phyloP scores from a whole-genome alignment of 2,888 invertebrate species.

The Seira musarum region DNA sequence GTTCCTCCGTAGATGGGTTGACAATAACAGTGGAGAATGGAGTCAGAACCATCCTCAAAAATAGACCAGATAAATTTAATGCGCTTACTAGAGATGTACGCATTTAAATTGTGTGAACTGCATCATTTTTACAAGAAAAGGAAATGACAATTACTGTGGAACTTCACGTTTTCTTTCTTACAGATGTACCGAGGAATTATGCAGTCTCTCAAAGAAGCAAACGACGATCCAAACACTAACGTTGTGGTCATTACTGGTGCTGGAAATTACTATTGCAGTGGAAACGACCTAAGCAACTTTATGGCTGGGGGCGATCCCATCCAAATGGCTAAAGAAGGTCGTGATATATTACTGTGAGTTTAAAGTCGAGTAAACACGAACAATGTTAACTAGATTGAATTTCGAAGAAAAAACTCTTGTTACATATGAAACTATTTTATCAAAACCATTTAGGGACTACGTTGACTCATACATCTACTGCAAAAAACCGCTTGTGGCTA shows the following conservation, averaged over 20 bases:
- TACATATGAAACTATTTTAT: not conserved
- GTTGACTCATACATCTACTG: constrained; percentile 86
- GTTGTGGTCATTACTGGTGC: constrained; percentile 85
- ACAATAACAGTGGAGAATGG: constrained; percentile 73
- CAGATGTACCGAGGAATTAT: constrained; percentile 81
- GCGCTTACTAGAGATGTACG: constrained; percentile 78
- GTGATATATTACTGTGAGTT: constrained; percentile 49
- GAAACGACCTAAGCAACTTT: constrained; percentile 81
- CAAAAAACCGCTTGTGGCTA: constrained; percentile 88
- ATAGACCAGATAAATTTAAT: constrained; percentile 86
- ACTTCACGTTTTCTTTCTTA: constrained; percentile 46
- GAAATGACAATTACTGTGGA: not conserved
- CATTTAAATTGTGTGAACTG: no score
- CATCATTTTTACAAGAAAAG: no score
- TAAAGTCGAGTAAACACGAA: no score
- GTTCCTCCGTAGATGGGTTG: constrained; percentile 61
- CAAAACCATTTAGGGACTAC: constrained; percentile 75
- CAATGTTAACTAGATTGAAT: no score
- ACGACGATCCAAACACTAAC: constrained; percentile 78
- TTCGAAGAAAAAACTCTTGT: not conserved
- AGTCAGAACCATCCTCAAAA: constrained; percentile 79
- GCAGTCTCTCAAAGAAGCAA: constrained; percentile 80
- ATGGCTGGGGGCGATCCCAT: constrained; percentile 71
- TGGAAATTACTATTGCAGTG: constrained; percentile 88
- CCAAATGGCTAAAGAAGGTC: constrained; percentile 67